Conservation (phyloP, 2,797 vertebrate species). For the Cryptoblepharus egeriae region DNA sequence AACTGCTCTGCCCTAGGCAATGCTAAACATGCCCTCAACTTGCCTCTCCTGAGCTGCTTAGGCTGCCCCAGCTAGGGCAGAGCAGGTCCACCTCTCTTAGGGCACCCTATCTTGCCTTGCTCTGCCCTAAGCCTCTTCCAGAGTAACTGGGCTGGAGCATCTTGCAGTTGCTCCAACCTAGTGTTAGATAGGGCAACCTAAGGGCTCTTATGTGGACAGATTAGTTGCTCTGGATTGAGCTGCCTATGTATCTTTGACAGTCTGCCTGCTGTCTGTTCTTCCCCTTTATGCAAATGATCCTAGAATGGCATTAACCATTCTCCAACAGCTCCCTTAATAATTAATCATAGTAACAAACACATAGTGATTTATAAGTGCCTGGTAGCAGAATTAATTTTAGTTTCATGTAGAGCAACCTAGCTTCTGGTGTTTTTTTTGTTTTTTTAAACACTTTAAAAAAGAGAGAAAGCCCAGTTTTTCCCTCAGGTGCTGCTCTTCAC, state of each 20-base stretch:
- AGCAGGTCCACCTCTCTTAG: no score
- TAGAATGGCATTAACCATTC: slow-evolving; percentile 28
- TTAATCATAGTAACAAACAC: slow-evolving; percentile 51
- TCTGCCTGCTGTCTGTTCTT: slow-evolving; percentile 51
- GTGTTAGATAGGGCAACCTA: no score
- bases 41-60: no score
- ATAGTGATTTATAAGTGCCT: slow-evolving; percentile 50
- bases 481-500: slow-evolving; percentile 38
- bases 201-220: no score
- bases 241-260: slow-evolving; percentile 50
- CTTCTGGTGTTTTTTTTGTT: slow-evolving; percentile 47
- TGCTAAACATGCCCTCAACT: no score
- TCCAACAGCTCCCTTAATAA: slow-evolving; percentile 33
- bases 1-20: no score
- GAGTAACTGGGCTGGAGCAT: no score
- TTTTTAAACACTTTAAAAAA: slow-evolving; percentile 13
- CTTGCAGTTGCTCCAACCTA: no score
- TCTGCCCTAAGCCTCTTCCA: no score
- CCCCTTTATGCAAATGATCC: slow-evolving; percentile 41
- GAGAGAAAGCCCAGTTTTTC: slow-evolving; percentile 15
- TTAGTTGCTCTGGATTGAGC: no score
- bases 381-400: slow-evolving; percentile 28
- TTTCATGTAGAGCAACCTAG: slow-evolving; percentile 28
- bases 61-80: no score
- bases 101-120: no score